Percentiles rank a stretch among this genome's conserved stretches.
Evolutionary conservation across 2,888 invertebrate species (phyloP).

Genomic region (Amiota minor): DNA sequence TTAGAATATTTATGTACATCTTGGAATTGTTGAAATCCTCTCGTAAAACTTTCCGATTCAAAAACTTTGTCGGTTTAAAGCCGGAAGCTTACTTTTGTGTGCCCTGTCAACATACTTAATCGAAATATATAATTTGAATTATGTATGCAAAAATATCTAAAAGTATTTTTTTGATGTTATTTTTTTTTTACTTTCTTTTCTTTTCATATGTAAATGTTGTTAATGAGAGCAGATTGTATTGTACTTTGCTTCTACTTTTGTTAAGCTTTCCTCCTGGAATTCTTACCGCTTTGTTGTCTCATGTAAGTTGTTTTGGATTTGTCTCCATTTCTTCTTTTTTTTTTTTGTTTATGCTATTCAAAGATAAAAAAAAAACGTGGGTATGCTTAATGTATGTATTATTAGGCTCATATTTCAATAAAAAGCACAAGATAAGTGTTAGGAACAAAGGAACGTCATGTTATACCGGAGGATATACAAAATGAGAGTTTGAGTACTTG

Average conservation of each 20-base stretch:
- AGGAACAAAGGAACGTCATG: neutral
- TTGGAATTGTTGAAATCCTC: too few relatives aligned
- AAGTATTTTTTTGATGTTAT: neutral
- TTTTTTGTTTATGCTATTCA: neutral
- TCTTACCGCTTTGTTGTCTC: neutral
- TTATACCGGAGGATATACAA: neutral
- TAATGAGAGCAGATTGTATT: neutral
- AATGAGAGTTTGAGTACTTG: neutral
- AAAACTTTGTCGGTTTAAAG: neutral
- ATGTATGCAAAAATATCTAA: neutral
- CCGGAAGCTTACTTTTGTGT: neutral
- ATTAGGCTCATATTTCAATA: conserved; percentile 33
- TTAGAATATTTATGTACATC: too few relatives aligned
- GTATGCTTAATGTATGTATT: conserved; percentile 60
- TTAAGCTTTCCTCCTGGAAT: too few relatives aligned
- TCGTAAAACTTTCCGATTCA: too few relatives aligned
- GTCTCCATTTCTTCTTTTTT: conserved; percentile 46
- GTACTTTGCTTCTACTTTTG: neutral
- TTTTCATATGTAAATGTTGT: neutral
- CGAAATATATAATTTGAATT: neutral
- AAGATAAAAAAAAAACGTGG: conserved; percentile 28
- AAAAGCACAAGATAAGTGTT: conserved; percentile 4
- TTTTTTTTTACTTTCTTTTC: too few relatives aligned
- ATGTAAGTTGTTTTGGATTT: conserved; percentile 5
- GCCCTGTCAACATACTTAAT: neutral